Evolutionary conservation across 2,888 invertebrate genomes (phyloP).

Genomic region (Heliconius hortense): DNA sequence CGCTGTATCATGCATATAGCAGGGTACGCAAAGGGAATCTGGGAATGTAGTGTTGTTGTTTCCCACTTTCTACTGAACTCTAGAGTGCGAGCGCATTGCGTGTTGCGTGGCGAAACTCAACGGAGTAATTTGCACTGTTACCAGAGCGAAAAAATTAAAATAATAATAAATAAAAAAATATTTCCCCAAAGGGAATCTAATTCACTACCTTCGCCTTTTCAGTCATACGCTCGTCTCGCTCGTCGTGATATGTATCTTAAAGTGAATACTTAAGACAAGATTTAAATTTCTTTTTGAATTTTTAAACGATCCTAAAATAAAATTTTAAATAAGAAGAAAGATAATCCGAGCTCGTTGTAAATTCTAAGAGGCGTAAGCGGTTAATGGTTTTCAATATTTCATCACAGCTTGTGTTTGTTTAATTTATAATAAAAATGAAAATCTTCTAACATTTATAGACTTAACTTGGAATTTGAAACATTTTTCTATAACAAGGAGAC

Average conservation of each 20-base stretch:
- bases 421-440: neutral
- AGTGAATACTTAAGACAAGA: neutral
- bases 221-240: no score
- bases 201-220: no score
- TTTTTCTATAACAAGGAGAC: neutral
- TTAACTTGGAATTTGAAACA: neutral
- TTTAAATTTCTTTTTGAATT: neutral
- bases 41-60: no score
- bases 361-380: constrained; percentile 26
- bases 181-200: no score
- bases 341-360: constrained; percentile 22
- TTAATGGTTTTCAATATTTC: constrained; percentile 26
- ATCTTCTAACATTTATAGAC: neutral
- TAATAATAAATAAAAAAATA: no score
- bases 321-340: constrained; percentile 23
- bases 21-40: no score
- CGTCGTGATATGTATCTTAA: neutral
- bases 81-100: no score
- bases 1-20: no score
- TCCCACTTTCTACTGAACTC: no score
- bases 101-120: no score
- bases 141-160: no score
- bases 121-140: no score
- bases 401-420: constrained; percentile 6
- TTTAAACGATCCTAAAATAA: constrained; percentile 17